Conservation (phyloP, 2,797 vertebrate species). For the Sternarchorhynchus goeldii region DNA sequence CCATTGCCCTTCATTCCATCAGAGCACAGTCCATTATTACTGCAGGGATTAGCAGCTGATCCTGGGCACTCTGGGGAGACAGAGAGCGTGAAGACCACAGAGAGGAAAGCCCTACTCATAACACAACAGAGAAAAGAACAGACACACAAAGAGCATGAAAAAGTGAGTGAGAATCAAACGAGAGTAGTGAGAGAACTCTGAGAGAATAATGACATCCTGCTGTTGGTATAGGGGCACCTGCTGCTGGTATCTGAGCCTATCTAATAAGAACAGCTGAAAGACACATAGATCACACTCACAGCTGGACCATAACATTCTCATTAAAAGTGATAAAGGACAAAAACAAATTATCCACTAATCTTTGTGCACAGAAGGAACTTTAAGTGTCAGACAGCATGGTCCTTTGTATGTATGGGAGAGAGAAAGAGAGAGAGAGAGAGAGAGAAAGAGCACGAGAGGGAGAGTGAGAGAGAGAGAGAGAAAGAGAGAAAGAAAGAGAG, state of each 20-base stretch:
- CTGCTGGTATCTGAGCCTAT: too few species aligned
- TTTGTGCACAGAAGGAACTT: too few species aligned
- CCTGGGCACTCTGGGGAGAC: slow-evolving; percentile 83
- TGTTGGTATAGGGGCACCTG: too few species aligned
- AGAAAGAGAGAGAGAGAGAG: not conserved
- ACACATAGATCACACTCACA: too few species aligned
- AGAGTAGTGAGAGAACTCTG: too few species aligned
- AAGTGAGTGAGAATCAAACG: not conserved
- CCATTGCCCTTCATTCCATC: slow-evolving; percentile 85
- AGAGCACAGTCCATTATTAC: slow-evolving; percentile 76
- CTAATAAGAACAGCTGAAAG: too few species aligned
- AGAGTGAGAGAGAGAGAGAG: not conserved
- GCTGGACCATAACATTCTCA: not conserved
- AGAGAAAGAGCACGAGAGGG: not conserved
- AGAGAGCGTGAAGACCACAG: not conserved
- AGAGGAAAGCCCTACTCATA: not conserved
- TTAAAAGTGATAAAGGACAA: not conserved
- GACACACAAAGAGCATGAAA: not conserved
- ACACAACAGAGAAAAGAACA: not conserved
- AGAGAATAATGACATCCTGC: too few species aligned
- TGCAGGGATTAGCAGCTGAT: slow-evolving; percentile 76
- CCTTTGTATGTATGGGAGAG: too few species aligned
- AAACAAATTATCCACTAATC: not conserved
- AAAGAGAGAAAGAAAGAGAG: not conserved
- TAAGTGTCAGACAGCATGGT: too few species aligned